A percentile compares a stretch with the other conserved stretches of the same genome.
Conservation (phyloP, 2,888 invertebrate species). For the Muschampia staudingeri region DNA sequence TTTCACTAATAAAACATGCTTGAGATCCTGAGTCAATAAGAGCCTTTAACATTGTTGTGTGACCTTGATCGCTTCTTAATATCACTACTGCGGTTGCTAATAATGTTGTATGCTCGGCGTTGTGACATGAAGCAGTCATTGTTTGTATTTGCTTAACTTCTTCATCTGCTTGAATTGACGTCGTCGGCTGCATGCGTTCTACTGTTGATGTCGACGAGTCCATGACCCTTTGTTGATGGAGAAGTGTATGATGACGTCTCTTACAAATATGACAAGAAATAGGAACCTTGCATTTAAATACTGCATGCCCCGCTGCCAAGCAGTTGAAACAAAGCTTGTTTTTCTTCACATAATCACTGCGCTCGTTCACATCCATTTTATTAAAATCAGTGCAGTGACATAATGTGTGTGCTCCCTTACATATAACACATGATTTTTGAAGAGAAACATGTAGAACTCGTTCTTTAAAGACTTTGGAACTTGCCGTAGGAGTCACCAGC, state of each 20-base stretch:
- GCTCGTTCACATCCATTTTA: background rate
- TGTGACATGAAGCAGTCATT: background rate
- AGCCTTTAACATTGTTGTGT: background rate
- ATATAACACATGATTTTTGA: background rate
- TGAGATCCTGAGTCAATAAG: background rate
- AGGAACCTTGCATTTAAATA: background rate
- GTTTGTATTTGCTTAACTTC: constrained; percentile 1
- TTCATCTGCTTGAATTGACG: constrained; percentile 5
- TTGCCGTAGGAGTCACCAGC: background rate
- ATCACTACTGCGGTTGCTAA: constrained; percentile 3
- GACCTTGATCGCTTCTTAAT: background rate
- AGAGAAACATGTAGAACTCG: background rate
- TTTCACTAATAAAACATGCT: background rate
- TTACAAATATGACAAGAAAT: background rate
- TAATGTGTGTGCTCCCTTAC: background rate
- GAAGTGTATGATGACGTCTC: constrained; percentile 5
- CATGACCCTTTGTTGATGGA: background rate
- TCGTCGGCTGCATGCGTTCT: background rate
- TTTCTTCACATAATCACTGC: background rate
- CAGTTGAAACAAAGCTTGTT: constrained; percentile 1
- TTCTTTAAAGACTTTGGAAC: background rate
- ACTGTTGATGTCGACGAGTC: background rate
- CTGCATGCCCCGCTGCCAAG: background rate
- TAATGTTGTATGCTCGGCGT: background rate
- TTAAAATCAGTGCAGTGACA: background rate